Base-by-base conservation (phyloP, 1,140 invertebrate genomes). In the Drepana arcuata region DNA sequence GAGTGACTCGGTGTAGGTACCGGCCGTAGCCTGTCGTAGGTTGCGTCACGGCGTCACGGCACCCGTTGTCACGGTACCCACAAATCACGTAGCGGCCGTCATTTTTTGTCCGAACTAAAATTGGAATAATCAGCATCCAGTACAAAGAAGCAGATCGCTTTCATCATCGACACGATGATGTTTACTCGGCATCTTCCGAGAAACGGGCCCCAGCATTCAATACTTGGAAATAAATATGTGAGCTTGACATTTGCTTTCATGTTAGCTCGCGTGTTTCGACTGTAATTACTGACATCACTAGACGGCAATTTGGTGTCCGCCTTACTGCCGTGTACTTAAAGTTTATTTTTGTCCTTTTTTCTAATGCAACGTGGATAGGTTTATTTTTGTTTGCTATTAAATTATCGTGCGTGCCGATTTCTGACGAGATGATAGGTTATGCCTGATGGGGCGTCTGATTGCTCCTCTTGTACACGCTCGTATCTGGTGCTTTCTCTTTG, bases 221-320 rank as follows among this genome's bases (percentile, higher is more conserved):
- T 82, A 82, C 78, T 79, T 71, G 73, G 78, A 82, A 82, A 82
- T 82, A 82, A 81, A 82, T 82, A 77, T 74, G 73, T 79, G 60
- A 75, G 71, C 77, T 81, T 82, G 78, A 82, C 78, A 82, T 82
- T 75, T 75, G 74, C 78, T 82, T 82, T 82, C 74, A 82, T 79
- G 77, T 69, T 49, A 58, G 69, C 66, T 70, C 59, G 70, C 66
- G 73, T 77, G 78, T 75, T 70, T 61, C 56, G 68, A 53, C 49
- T 48, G 62, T 73, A 80, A 80, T 80, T 75, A 73, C 45, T 52
- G 47, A 28, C 32, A 45, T 50, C 51, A 42, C 33, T n/a, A n/a
- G n/a, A n/a, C n/a, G n/a, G n/a, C n/a, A n/a, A n/a, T n/a, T n/a
- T n/a, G n/a, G n/a, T n/a, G 24, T 28, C 41, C 31, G 46, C 57